Evolutionary conservation across 2,797 vertebrate genomes (phyloP), one percentile per base, ranked within the genome.

Genomic region (Echeneis naucrates): DNA sequence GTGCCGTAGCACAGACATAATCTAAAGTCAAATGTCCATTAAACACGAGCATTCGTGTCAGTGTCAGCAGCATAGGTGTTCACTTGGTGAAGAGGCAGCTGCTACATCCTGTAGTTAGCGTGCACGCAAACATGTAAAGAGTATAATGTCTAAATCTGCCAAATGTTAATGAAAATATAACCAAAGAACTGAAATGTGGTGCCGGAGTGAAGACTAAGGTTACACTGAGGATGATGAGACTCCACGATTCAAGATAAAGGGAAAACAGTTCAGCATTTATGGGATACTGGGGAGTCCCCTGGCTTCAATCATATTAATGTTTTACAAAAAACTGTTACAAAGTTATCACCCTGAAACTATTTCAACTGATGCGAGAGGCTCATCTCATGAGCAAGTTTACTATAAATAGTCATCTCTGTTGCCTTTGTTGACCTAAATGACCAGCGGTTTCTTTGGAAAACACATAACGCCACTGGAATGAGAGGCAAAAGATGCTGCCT

Each of bases 341-440:
- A 42, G 64, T 17, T 21, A 75, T 52, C 42, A 60, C 47, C 58
- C 21, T 16, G 16, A 54, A 59, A 47, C 11, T 44, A 38, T 61
- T 71, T 57, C 42, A 57, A 26, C 33, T 60, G 56, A 68, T 64
- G 50, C 14, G 68, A 23, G 23, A 5, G 47, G 38, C 58, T 69
- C 66, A 68, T 72, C 30, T 62, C 24, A 16, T 27, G 35, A 75
- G 19, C 12, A 23, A 26, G 11, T 45, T 74, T 59, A 64, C 66
- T 79, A 77, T 86, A 84, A 72, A 84, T 69, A 84, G 76, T 81
- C 53, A 80, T 77, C 37, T 71, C 13, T 52, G 42, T 75, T 77
- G 47, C 68, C 30, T 44, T 35, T 82, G 74, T 52, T 75, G 65
- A 72, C 67, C 32, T 66, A 51, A 53, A 45, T 55, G 51, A 65